Percentiles rank a stretch among this genome's conserved stretches.
phyloP scores from a whole-genome alignment of 2,888 invertebrate species.

The Amphiduros pacificus region DNA sequence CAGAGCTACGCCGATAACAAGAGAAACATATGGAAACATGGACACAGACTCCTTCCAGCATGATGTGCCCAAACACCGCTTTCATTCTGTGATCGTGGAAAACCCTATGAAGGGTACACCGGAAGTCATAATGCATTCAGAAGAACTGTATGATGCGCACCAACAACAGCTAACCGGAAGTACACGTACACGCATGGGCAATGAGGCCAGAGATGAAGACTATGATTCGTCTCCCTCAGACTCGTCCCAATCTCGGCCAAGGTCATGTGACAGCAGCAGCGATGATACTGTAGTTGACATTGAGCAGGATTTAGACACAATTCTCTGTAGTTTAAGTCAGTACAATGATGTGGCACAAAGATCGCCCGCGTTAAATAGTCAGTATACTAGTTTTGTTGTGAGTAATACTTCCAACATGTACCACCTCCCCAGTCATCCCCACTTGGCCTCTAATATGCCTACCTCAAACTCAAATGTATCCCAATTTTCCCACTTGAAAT shows the following conservation, averaged over 20 bases:
- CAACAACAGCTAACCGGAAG: not conserved
- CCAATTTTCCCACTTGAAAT: no score
- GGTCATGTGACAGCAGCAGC: not conserved
- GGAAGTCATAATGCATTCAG: no score
- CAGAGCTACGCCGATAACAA: no score
- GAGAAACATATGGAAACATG: no score
- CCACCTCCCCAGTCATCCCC: not conserved
- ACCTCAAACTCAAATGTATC: no score
- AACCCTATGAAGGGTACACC: no score
- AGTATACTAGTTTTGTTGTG: not conserved
- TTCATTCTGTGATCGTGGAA: no score
- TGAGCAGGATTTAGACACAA: slow-evolving; percentile 7
- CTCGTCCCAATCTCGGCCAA: not conserved
- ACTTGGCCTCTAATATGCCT: not conserved
- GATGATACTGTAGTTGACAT: slow-evolving; percentile 3
- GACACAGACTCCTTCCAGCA: no score
- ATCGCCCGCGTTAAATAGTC: not conserved
- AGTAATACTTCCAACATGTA: not conserved
- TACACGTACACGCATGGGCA: not conserved
- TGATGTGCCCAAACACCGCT: no score
- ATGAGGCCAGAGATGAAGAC: no score
- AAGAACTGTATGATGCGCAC: not conserved
- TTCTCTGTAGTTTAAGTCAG: slow-evolving; percentile 8
- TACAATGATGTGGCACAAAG: not conserved
- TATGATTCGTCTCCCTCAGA: not conserved